Base-by-base conservation (phyloP, 2,797 vertebrate species). In the Sebastes glaucus region DNA sequence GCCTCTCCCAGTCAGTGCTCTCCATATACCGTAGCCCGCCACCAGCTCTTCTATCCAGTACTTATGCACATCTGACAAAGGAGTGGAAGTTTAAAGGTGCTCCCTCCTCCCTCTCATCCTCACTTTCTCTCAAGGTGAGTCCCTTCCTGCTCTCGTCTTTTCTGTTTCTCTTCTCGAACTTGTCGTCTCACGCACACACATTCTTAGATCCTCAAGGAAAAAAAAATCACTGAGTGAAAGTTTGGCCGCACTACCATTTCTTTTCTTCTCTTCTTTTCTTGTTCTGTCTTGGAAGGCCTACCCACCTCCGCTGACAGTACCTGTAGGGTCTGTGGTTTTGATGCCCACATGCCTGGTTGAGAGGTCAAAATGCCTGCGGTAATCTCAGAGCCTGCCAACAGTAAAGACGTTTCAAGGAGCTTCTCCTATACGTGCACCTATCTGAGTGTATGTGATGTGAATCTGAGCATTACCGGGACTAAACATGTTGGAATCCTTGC, bases 281-380 rank as follows among this genome's bases (percentile, higher is more conserved):
- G 42, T 71, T 80, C 63, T 81, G 70, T 83, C 83, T 90, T 86
- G 70, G 77, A 91, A 92, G 84, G 81, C 71, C 71, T 77, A 87
- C 71, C 77, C 49, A 71, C 78, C 56, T 79, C 83, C 78, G 72
- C 68, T 59, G 74, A 82, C 78, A 68, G 16, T 33, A 27, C 57
- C 81, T 80, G 61, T 65, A 71, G 60, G 67, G 65, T 81, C 66
- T 81, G 49, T 69, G 23, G 46, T 83, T 82, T 69, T 80, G 80
- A 78, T 90, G 85, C 84, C 88, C 87, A 85, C 82, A 74, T 81
- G 69, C 84, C 80, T 81, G 64, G 71, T 88, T 75, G 28, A 89
- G 86, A 92, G 91, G 89, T 93, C 87, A 90, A 77, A 80, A 68
- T 83, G 74, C 92, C 82, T 83, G 78, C 66, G 8, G 83, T 83